phyloP scores from a whole-genome alignment of 2,888 invertebrate species.

The Falcaria lacertinaria region DNA sequence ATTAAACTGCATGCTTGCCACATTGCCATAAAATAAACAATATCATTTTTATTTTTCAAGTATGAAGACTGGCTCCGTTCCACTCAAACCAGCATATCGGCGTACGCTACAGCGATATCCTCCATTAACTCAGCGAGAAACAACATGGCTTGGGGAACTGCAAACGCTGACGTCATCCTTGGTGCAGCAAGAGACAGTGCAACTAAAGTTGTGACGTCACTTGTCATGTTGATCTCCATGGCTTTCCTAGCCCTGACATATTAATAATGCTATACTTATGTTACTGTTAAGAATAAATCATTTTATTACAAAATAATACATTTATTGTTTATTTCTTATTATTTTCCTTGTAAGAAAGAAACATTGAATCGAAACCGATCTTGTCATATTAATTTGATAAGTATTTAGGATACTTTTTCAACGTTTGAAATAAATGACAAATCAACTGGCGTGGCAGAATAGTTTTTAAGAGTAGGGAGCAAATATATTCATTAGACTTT shows the following conservation, averaged over 20 bases:
- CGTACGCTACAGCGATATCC: conserved; percentile 41
- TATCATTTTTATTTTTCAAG: conserved; percentile 32
- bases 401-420: no score
- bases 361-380: no score
- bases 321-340: no score
- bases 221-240: conserved; percentile 26
- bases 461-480: no score
- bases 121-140: conserved; percentile 48
- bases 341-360: no score
- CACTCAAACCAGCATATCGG: conserved; percentile 39
- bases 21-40: not conserved
- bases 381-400: no score
- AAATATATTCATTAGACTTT: no score
- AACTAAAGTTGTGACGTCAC: conserved; percentile 30
- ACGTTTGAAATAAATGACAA: no score
- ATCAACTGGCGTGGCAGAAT: no score
- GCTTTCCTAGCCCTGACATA: not conserved
- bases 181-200: conserved; percentile 45
- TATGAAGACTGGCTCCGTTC: conserved; percentile 55
- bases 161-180: conserved; percentile 47
- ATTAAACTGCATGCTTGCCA: not conserved
- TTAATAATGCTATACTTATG: not conserved
- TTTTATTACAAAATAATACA: no score
- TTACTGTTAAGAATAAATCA: not conserved
- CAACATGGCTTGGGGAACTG: conserved; percentile 60